Percentiles rank a stretch among this genome's conserved stretches.
phyloP scores from a whole-genome alignment of 2,113 vertebrate species.

The Hydrolagus affinis region DNA sequence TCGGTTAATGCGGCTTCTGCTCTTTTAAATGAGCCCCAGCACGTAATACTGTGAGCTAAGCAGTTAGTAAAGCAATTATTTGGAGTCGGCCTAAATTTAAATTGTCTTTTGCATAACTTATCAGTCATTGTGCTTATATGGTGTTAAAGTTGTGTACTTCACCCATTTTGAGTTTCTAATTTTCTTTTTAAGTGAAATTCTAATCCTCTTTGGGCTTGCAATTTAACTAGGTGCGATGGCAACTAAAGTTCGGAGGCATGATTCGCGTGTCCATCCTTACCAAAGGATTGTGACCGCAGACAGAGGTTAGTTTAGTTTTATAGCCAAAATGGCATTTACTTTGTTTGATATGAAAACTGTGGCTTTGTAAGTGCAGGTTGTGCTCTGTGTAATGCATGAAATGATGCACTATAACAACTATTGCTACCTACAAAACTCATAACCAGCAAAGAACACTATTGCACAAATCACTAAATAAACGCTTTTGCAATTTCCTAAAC shows the following conservation, averaged over 20 bases:
- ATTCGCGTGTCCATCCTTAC: conserved; percentile 76
- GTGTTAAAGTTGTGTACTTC: conserved; percentile 27
- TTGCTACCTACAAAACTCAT: no score
- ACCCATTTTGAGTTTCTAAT: conserved; percentile 19
- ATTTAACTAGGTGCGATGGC: conserved; percentile 70
- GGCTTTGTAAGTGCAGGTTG: conserved; percentile 1
- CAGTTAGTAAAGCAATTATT: conserved; percentile 31
- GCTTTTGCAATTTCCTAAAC: not conserved
- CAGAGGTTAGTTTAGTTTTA: conserved; percentile 72
- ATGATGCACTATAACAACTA: not conserved
- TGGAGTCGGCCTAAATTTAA: conserved; percentile 26
- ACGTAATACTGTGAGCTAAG: conserved; percentile 22
- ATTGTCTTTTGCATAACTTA: conserved; percentile 15
- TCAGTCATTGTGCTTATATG: conserved; percentile 25
- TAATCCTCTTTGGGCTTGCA: conserved; percentile 65
- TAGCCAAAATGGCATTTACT: conserved; percentile 35
- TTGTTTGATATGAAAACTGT: conserved; percentile 22
- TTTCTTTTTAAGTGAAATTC: conserved; percentile 40
- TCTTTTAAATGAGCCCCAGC: conserved; percentile 16
- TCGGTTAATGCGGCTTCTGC: not conserved
- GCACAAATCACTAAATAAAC: no score
- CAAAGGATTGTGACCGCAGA: conserved; percentile 79
- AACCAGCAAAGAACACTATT: not conserved
- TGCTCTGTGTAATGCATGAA: conserved; percentile 11
- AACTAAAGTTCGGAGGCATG: conserved; percentile 75